Evolutionary conservation across 2,888 invertebrate genomes (phyloP).

Genomic region (Erebia palarica): DNA sequence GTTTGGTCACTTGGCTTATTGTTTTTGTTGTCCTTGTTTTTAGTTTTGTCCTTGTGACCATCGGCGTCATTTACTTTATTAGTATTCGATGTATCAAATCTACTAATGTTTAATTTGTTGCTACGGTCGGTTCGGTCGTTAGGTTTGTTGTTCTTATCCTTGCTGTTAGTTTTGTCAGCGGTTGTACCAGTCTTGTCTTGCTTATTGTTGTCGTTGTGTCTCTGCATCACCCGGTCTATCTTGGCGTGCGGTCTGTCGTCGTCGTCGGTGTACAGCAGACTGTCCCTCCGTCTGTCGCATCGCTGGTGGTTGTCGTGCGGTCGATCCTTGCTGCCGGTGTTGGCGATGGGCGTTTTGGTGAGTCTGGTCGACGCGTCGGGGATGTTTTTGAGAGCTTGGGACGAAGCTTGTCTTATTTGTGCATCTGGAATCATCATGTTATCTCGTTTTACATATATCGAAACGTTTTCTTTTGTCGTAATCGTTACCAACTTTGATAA

Average conservation of each 20-base stretch:
- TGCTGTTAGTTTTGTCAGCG: neutral
- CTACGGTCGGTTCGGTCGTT: neutral
- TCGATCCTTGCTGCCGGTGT: conserved; percentile 35
- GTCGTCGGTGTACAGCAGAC: conserved; percentile 75
- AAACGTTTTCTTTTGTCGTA: too few relatives aligned
- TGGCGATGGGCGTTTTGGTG: conserved; percentile 52
- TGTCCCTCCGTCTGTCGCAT: conserved; percentile 57
- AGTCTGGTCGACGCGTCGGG: conserved; percentile 57
- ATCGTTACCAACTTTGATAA: too few relatives aligned
- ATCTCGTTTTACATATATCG: too few relatives aligned
- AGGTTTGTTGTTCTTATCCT: neutral
- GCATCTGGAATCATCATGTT: conserved; percentile 52
- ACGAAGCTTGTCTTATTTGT: conserved; percentile 69
- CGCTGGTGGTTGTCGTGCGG: conserved; percentile 17
- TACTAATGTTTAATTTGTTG: neutral
- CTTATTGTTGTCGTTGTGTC: conserved; percentile 45
- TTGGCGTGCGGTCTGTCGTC: conserved; percentile 64
- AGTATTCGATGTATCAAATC: neutral
- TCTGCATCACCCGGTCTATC: conserved; percentile 68
- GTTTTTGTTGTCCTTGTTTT: neutral
- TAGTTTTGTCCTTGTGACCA: conserved; percentile 28
- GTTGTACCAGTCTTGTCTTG: neutral
- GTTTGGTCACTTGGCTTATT: too few relatives aligned
- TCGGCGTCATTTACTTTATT: neutral
- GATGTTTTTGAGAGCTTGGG: conserved; percentile 63